Percentiles rank a stretch among this genome's conserved stretches.
Conservation (phyloP, 1,140 invertebrate genomes). For the Zeugodacus cucurbitae region DNA sequence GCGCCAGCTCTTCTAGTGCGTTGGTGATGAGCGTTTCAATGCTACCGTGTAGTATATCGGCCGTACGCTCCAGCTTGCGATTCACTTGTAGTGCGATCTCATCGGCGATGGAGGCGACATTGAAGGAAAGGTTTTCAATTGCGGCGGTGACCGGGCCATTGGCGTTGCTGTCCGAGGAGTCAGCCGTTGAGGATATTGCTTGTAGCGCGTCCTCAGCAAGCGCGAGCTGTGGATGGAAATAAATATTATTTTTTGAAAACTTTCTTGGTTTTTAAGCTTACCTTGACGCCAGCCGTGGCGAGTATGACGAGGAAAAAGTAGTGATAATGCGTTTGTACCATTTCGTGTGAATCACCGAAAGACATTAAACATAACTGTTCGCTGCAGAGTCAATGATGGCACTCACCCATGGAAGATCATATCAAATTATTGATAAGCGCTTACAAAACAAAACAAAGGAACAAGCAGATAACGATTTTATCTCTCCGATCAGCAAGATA, state of each 20-base stretch:
- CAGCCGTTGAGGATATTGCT: background rate
- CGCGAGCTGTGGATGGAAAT: background rate
- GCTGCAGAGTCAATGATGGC: background rate
- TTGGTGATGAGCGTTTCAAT: slow-evolving; percentile 49
- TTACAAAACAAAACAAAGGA: background rate
- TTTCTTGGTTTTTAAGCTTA: background rate
- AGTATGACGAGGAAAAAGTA: background rate
- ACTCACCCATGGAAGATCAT: background rate
- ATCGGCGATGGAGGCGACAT: slow-evolving; percentile 52
- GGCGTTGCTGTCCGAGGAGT: slow-evolving; percentile 22
- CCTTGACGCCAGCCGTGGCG: background rate
- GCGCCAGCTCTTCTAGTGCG: slow-evolving; percentile 45
- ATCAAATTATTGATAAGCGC: background rate
- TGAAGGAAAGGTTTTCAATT: slow-evolving; percentile 50
- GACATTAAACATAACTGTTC: background rate
- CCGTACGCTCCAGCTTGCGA: slow-evolving; percentile 49
- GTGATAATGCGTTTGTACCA: background rate
- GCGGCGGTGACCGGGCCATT: slow-evolving; percentile 54
- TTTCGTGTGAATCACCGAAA: background rate
- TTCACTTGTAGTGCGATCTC: slow-evolving; percentile 49
- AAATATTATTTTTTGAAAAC: background rate
- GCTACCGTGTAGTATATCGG: slow-evolving; percentile 42
- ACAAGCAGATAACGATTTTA: background rate
- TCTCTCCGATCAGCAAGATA: background rate
- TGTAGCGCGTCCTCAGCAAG: background rate